phyloP scores from a whole-genome alignment of 1,140 invertebrate genomes.

The Argopecten irradians region DNA sequence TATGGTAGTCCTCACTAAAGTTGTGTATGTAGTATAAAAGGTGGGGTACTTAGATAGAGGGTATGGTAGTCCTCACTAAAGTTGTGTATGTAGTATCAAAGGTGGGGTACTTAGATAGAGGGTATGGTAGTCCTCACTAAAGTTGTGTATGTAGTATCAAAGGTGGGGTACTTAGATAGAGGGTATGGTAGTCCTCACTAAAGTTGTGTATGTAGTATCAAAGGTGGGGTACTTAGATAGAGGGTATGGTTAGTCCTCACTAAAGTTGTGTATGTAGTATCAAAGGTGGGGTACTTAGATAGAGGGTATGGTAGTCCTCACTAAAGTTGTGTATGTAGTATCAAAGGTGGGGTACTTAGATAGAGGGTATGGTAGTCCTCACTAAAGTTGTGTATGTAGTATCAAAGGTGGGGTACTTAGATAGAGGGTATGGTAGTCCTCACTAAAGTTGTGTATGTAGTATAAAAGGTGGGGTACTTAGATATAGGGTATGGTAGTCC shows the following conservation, averaged over 20 bases:
- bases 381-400: constrained; percentile 79
- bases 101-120: too few relatives aligned
- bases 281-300: too few relatives aligned
- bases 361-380: constrained; percentile 79
- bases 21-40: constrained; percentile 81
- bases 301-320: constrained; percentile 78
- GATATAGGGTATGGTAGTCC: constrained; percentile 78
- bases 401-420: too few relatives aligned
- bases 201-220: constrained; percentile 80
- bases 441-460: constrained; percentile 79
- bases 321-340: constrained; percentile 79
- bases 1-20: constrained; percentile 78
- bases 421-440: constrained; percentile 79
- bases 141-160: constrained; percentile 80
- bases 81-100: constrained; percentile 80
- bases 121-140: constrained; percentile 78
- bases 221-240: too few relatives aligned
- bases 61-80: constrained; percentile 78
- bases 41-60: too few relatives aligned
- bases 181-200: constrained; percentile 78
- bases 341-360: too few relatives aligned
- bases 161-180: too few relatives aligned
- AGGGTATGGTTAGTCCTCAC: constrained; percentile 79
- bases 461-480: too few relatives aligned
- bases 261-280: constrained; percentile 79